Evolutionary conservation across 2,797 vertebrate genomes (phyloP).

Genomic region (Micrastur ruficollis): DNA sequence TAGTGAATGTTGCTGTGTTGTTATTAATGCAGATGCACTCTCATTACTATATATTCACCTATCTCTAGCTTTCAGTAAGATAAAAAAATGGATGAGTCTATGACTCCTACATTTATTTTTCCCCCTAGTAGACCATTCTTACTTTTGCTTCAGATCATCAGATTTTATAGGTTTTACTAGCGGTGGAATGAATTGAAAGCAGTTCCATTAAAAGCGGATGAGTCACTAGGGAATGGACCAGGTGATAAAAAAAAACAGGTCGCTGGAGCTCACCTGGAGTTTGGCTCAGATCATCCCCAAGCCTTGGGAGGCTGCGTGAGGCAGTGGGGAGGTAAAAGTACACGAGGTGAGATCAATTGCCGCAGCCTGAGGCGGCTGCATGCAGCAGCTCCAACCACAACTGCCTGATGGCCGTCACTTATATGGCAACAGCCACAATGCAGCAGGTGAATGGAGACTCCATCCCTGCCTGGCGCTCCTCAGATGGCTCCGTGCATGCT

Average conservation of each 20-base stretch:
- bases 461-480: neutral
- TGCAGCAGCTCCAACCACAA: neutral
- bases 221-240: neutral
- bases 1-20: neutral
- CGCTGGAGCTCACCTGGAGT: neutral
- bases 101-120: neutral
- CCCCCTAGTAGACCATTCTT: neutral
- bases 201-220: neutral
- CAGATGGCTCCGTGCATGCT: fast-evolving
- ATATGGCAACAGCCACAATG: neutral
- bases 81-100: neutral
- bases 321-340: neutral
- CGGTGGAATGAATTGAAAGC: neutral
- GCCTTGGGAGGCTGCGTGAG: neutral
- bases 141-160: neutral
- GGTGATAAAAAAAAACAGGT: neutral
- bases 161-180: neutral
- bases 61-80: neutral
- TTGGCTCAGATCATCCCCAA: neutral
- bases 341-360: neutral
- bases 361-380: neutral
- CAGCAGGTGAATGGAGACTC: neutral
- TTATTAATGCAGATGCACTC: neutral
- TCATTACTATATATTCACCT: neutral
- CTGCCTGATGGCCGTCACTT: neutral